Conservation (phyloP, 2,797 vertebrate species). For the Hypotaenidia okinawae region DNA sequence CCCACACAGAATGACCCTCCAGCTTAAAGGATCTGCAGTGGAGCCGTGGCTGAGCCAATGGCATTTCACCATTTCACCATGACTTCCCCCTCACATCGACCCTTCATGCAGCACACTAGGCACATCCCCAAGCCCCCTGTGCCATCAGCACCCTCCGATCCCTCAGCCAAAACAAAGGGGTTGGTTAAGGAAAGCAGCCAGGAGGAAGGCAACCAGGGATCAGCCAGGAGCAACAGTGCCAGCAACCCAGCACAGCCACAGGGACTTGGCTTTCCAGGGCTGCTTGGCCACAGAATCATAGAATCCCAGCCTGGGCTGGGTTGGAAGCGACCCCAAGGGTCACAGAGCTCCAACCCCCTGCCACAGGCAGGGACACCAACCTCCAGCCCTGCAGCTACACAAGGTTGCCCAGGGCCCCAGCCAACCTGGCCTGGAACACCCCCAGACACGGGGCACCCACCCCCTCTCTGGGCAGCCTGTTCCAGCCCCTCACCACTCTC, state of each 20-base stretch:
- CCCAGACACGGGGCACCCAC: too few species aligned
- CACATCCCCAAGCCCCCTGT: not conserved
- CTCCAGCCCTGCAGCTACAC: too few species aligned
- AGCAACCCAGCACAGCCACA: accelerated
- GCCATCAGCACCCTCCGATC: not conserved
- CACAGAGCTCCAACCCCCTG: too few species aligned
- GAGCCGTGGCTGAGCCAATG: accelerated
- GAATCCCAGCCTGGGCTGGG: too few species aligned
- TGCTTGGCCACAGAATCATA: not conserved
- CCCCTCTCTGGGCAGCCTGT: too few species aligned
- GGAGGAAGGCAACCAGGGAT: not conserved
- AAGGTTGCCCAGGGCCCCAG: too few species aligned
- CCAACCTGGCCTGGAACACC: too few species aligned
- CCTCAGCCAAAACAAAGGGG: not conserved
- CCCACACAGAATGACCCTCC: not conserved
- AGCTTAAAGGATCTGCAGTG: not conserved
- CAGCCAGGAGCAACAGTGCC: not conserved
- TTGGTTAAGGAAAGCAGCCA: not conserved
- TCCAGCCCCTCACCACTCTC: too few species aligned
- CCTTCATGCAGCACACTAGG: not conserved
- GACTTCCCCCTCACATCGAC: accelerated
- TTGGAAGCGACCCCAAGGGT: too few species aligned
- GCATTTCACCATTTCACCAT: not conserved
- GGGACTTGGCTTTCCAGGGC: not conserved
- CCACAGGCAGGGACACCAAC: too few species aligned